A percentile compares a stretch with the other conserved stretches of the same genome.
Evolutionary conservation across 2,888 invertebrate species (phyloP).

Genomic region (Alviniconcha strummeri): DNA sequence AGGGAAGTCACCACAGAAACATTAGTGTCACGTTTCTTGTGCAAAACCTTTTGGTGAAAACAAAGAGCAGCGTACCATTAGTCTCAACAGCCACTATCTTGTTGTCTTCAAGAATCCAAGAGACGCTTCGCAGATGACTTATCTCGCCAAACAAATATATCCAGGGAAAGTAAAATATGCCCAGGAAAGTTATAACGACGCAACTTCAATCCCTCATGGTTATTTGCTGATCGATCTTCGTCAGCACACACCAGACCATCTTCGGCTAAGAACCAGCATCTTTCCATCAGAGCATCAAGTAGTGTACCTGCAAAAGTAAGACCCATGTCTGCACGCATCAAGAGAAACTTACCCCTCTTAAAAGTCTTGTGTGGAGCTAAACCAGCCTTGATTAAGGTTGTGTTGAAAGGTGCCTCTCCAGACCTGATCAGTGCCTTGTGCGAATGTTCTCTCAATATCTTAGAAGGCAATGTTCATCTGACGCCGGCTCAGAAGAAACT

Average conservation of each 20-base stretch:
- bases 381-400: not conserved
- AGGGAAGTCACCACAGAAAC: slow-evolving; percentile 25
- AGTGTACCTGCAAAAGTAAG: slow-evolving; percentile 27
- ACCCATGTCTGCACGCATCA: slow-evolving; percentile 1
- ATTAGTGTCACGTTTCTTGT: slow-evolving; percentile 6
- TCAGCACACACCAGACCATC: slow-evolving; percentile 24
- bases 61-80: slow-evolving; percentile 7
- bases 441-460: slow-evolving; percentile 1
- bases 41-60: slow-evolving; percentile 9
- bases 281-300: slow-evolving; percentile 20
- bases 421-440: not conserved
- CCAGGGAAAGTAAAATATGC: slow-evolving; percentile 14
- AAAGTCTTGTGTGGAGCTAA: not conserved
- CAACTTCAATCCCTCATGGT: slow-evolving; percentile 15
- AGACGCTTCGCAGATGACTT: slow-evolving; percentile 1
- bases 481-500: slow-evolving; percentile 3
- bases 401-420: not conserved
- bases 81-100: slow-evolving; percentile 25
- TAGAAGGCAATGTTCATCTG: slow-evolving; percentile 25
- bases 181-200: slow-evolving; percentile 23
- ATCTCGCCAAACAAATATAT: slow-evolving; percentile 30
- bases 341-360: slow-evolving; percentile 1
- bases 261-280: slow-evolving; percentile 32
- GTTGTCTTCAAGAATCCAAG: not conserved
- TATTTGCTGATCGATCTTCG: slow-evolving; percentile 35